Evolutionary conservation across 1,140 invertebrate genomes (phyloP).

Genomic region (Drosophila equinoxialis): DNA sequence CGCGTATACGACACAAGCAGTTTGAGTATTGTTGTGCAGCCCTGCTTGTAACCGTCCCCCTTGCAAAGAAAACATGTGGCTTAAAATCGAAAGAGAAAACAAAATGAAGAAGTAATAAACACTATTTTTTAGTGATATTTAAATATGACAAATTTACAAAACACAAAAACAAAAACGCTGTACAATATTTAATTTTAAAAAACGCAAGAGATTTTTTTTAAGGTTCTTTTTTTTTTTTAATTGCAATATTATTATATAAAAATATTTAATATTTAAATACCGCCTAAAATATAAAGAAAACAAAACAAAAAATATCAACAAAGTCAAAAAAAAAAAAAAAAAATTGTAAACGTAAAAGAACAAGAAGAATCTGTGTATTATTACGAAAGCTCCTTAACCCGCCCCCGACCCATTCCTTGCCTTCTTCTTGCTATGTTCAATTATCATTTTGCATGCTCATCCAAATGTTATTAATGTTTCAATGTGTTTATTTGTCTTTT

Average conservation of each 20-base stretch:
- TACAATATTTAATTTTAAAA: constrained; percentile 18
- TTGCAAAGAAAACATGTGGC: background rate
- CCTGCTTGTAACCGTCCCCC: constrained; percentile 17
- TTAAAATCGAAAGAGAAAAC: constrained; percentile 36
- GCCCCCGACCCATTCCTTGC: constrained; percentile 15
- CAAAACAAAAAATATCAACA: constrained; percentile 23
- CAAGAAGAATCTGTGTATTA: constrained; percentile 71
- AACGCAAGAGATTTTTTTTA: constrained; percentile 3
- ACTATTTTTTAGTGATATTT: constrained; percentile 73
- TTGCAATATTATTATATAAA: constrained; percentile 26
- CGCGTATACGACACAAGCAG: background rate
- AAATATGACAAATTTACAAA: constrained; percentile 50
- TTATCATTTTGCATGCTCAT: constrained; percentile 36
- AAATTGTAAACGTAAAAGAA: constrained; percentile 66
- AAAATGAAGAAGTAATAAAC: constrained; percentile 15
- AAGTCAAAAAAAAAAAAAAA: constrained; percentile 17
- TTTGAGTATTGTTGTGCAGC: background rate
- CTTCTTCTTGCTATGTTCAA: constrained; percentile 49
- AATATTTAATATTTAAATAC: constrained; percentile 71
- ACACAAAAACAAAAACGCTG: constrained; percentile 49
- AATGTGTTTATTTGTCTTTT: constrained; percentile 30
- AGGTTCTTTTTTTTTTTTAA: background rate
- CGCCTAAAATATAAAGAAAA: constrained; percentile 51
- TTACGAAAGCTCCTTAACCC: constrained; percentile 22
- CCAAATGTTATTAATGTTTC: constrained; percentile 32